Base-by-base conservation (phyloP, 2,113 vertebrate species). In the Channa argus region DNA sequence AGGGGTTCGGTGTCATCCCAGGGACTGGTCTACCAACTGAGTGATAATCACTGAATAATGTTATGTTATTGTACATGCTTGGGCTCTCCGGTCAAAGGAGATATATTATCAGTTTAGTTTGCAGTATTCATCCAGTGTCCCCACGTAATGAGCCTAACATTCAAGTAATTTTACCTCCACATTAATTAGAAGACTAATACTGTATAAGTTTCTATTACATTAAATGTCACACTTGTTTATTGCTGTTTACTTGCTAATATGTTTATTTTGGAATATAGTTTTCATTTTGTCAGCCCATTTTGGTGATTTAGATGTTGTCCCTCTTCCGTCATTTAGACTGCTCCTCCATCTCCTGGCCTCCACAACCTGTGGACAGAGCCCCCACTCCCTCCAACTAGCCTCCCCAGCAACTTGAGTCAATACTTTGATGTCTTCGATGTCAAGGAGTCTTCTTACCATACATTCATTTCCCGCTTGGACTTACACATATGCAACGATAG, bases 391-490 rank as follows among this genome's bases (percentile, higher is more conserved):
- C 87, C 86, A 14, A 82, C 77, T 43, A 90, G 91, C 0, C 94
- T 91, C 7, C 92, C 96, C 38, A 96, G 78, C 74, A 96, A 95
- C 76, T 91, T 94, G n/a, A 95, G 96, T 78, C 96, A 98, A 66
- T 96, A 96, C 88, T 99, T 99, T 36, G 97, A 99, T 58, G 95
- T 93, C 33, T 95, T 96, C 13, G 96, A 99, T 52, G 96, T 99
- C 82, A 99, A 97, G 56, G 98, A 99, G 77, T 96, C 97, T 0
- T 99, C 98, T 0, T 99, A 99, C 88, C 98, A 99, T 91, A 96
- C 96, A n/a, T 95, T 97, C 74, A 97, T 99, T 89, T 98, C 98
- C 8, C 97, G 96, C 70, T 89, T 99, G 87, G 98, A 99, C 84
- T 93, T 99, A 89, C 98, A 99, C 72, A 92, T 99, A 85, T 99